Conservation (phyloP, 2,797 vertebrate genomes). For the Liparis tanakae region DNA sequence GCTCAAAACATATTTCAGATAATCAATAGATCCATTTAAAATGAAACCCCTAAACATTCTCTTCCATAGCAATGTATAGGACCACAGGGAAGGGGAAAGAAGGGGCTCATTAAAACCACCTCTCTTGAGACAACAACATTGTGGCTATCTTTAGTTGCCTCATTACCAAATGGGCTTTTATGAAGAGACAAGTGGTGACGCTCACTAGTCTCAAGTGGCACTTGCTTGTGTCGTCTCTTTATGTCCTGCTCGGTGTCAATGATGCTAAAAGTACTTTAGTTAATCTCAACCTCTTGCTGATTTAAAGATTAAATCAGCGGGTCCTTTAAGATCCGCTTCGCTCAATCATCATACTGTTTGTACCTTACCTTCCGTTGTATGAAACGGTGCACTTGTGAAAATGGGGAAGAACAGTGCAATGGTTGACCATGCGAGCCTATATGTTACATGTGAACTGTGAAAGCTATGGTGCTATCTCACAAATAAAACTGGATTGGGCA, state of each 20-base stretch:
- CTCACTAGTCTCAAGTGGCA: constrained; percentile 63
- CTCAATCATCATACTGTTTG: constrained; percentile 38
- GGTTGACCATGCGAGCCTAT: background rate
- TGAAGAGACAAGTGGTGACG: constrained; percentile 60
- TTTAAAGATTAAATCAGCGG: constrained; percentile 45
- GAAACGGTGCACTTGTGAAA: constrained; percentile 17
- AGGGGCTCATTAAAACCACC: constrained; percentile 68
- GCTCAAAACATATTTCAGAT: constrained; percentile 74
- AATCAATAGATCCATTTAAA: constrained; percentile 76
- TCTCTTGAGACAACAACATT: constrained; percentile 66
- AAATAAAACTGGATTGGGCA: background rate
- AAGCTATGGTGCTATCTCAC: background rate
- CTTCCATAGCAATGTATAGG: constrained; percentile 56
- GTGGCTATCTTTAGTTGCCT: constrained; percentile 67
- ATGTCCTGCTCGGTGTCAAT: constrained; percentile 45
- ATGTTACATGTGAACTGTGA: too few relatives aligned
- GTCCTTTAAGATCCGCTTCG: constrained; percentile 41
- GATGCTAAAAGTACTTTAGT: constrained; percentile 45
- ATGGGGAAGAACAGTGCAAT: constrained; percentile 12
- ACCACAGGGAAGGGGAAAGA: constrained; percentile 56
- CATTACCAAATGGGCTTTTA: constrained; percentile 71
- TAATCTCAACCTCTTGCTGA: constrained; percentile 42
- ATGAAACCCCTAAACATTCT: constrained; percentile 50
- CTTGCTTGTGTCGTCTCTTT: constrained; percentile 46
- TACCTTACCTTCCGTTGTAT: constrained; percentile 9